phyloP scores from a whole-genome alignment of 2,797 vertebrate species.

The Erethizon dorsatum region DNA sequence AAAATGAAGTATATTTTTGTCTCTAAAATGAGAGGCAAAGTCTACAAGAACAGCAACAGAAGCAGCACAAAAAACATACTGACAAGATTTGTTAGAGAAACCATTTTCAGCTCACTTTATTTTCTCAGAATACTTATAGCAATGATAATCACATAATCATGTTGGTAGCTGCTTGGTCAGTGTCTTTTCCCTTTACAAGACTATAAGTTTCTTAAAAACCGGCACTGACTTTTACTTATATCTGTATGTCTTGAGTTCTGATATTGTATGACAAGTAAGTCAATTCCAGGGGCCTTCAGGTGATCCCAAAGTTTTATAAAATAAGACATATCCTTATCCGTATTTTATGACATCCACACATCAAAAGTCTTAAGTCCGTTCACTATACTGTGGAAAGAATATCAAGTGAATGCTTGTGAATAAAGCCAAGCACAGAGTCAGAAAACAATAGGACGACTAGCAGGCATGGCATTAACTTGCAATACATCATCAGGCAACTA shows the following conservation, averaged over 20 bases:
- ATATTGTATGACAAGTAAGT: not conserved
- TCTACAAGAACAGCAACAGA: not conserved
- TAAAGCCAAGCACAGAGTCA: not conserved
- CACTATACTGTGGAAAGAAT: not conserved
- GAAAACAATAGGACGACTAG: not conserved
- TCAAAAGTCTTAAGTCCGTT: slow-evolving; percentile 3
- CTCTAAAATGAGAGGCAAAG: slow-evolving; percentile 14
- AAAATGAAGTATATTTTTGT: not conserved
- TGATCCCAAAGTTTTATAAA: not conserved
- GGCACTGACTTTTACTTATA: not conserved
- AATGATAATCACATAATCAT: not conserved
- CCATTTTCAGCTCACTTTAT: not conserved
- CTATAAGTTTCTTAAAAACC: not conserved
- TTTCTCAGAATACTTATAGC: not conserved
- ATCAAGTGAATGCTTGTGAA: not conserved
- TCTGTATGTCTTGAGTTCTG: not conserved
- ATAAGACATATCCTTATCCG: not conserved
- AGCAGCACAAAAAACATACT: not conserved
- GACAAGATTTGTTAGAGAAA: not conserved
- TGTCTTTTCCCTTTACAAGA: not conserved
- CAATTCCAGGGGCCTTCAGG: not conserved
- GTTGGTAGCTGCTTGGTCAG: not conserved
- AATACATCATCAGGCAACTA: not conserved
- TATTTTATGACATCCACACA: not conserved
- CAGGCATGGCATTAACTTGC: not conserved